A percentile compares a stretch with the other conserved stretches of the same genome.
Evolutionary conservation across 1,140 invertebrate genomes (phyloP).

Genomic region (Drosophila sproati): DNA sequence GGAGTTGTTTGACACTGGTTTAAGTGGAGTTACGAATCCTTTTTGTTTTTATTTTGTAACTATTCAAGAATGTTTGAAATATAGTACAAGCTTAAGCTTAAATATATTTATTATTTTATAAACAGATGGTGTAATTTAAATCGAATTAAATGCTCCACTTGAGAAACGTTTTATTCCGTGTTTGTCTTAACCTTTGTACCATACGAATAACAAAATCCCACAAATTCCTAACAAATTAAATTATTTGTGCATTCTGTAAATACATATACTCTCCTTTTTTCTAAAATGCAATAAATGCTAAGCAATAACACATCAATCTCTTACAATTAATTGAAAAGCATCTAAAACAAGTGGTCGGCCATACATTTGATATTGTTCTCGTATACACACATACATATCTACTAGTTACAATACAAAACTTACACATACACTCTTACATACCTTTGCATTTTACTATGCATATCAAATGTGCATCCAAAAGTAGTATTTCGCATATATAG

Average conservation of each 20-base stretch:
- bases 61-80: too few species aligned
- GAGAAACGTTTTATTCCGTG: conserved; percentile 15
- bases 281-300: conserved; percentile 31
- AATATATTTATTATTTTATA: neutral
- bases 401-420: neutral
- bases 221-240: conserved; percentile 38
- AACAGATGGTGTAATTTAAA: neutral
- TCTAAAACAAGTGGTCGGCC: conserved; percentile 51
- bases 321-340: conserved; percentile 49
- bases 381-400: conserved; percentile 36
- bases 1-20: conserved; percentile 26
- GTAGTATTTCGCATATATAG: conserved; percentile 37
- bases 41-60: neutral
- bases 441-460: conserved; percentile 31
- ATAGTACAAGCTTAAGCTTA: too few species aligned
- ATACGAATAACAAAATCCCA: conserved; percentile 25
- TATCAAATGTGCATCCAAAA: conserved; percentile 36
- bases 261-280: conserved; percentile 16
- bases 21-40: conserved; percentile 8
- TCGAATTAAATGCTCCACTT: conserved; percentile 42
- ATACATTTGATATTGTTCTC: conserved; percentile 31
- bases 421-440: neutral
- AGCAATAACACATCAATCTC: conserved; percentile 13
- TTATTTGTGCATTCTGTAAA: conserved; percentile 61
- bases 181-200: conserved; percentile 33